A percentile compares a stretch with the other conserved stretches of the same genome.
Conservation (phyloP, 2,888 invertebrate genomes). For the Actias luna region DNA sequence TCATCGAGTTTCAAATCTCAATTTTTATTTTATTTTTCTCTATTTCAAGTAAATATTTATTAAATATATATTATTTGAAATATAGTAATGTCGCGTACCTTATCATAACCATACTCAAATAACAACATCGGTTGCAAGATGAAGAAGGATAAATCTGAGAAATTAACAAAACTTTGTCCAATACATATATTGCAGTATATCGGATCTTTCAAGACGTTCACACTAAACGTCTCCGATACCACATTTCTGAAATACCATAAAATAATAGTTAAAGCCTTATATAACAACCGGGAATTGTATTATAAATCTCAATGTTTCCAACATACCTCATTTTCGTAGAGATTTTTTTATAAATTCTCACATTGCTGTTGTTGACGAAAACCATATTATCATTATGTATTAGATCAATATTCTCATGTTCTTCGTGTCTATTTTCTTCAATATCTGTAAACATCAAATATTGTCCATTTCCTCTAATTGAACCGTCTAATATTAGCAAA, state of each 20-base stretch:
- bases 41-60: constrained; percentile 11
- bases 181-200: constrained; percentile 80
- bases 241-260: constrained; percentile 38
- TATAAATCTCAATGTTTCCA: no score
- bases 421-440: constrained; percentile 37
- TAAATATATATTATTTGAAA: background rate
- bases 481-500: constrained; percentile 16
- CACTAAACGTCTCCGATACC: constrained; percentile 63
- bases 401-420: constrained; percentile 48
- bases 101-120: constrained; percentile 77
- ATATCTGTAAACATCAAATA: constrained; percentile 41
- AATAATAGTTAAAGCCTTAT: constrained; percentile 3
- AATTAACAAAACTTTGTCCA: constrained; percentile 83
- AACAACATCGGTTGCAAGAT: constrained; percentile 84
- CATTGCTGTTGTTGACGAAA: background rate
- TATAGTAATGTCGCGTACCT: constrained; percentile 37
- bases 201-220: constrained; percentile 75
- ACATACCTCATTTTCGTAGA: constrained; percentile 9
- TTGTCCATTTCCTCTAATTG: constrained; percentile 23
- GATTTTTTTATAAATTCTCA: background rate
- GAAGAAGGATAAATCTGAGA: constrained; percentile 84
- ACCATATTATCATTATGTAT: constrained; percentile 25
- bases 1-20: no score
- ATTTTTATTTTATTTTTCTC: no score
- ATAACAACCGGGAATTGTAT: background rate